phyloP scores from a whole-genome alignment of 2,888 invertebrate genomes.

The Notodonta dromedarius region DNA sequence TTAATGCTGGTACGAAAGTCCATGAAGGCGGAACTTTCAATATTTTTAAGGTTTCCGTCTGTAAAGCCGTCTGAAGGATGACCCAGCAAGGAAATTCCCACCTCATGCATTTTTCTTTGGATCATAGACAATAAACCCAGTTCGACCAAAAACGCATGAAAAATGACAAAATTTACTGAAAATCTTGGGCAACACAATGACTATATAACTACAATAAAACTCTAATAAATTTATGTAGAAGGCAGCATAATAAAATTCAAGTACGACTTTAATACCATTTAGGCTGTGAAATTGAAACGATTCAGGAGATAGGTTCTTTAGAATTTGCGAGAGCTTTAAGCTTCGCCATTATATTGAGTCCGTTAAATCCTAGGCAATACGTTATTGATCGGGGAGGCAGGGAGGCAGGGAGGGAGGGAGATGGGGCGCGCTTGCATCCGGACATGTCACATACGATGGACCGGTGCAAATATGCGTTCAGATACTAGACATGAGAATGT shows the following conservation, averaged over 20 bases:
- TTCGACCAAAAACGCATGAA: too few species aligned
- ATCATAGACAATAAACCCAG: too few species aligned
- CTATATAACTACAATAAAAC: too few species aligned
- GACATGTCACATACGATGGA: slow-evolving; percentile 22
- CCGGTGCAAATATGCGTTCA: slow-evolving; percentile 17
- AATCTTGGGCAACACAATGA: too few species aligned
- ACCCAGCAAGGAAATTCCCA: not conserved
- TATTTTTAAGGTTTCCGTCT: too few species aligned
- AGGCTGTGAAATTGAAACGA: not conserved
- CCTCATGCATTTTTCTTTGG: too few species aligned
- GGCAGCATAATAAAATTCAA: not conserved
- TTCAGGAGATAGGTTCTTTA: not conserved
- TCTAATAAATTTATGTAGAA: too few species aligned
- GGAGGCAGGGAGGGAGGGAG: slow-evolving; percentile 20
- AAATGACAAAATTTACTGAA: too few species aligned
- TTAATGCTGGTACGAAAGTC: too few species aligned
- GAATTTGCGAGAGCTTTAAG: not conserved
- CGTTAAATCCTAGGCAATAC: slow-evolving; percentile 6
- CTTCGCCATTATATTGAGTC: not conserved
- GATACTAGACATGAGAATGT: slow-evolving; percentile 6
- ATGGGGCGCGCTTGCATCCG: slow-evolving; percentile 22
- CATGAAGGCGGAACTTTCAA: too few species aligned
- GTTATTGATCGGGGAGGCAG: slow-evolving; percentile 40
- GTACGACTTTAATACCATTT: not conserved
- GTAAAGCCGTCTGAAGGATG: too few species aligned